Conservation (phyloP, 92 coral and sea anemone species). For the Porites evermanni region DNA sequence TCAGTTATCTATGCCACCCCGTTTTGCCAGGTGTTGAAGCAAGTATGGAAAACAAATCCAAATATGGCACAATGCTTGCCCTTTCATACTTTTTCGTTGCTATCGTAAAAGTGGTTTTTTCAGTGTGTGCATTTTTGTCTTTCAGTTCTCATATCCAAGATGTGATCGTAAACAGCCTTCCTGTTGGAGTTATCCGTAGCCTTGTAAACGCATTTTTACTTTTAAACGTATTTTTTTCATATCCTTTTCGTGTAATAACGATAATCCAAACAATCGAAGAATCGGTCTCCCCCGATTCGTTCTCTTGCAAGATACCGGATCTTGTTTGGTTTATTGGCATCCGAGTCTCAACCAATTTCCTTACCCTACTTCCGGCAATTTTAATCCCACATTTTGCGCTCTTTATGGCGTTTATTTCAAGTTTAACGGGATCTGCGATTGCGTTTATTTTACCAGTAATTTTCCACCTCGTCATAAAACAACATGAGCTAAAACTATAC, state of each 20-base stretch:
- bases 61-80: constrained; percentile 45
- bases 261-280: constrained; percentile 61
- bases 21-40: constrained; percentile 64
- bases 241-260: constrained; percentile 60
- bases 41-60: constrained; percentile 38
- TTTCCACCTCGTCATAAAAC: constrained; percentile 62
- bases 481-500: constrained; percentile 37
- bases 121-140: constrained; percentile 56
- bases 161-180: constrained; percentile 65
- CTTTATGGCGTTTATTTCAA: constrained; percentile 61
- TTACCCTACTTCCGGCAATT: constrained; percentile 56
- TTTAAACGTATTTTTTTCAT: constrained; percentile 61
- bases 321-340: constrained; percentile 53
- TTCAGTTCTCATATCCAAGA: constrained; percentile 54
- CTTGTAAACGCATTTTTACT: constrained; percentile 45
- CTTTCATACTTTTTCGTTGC: constrained; percentile 44
- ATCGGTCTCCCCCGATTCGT: constrained; percentile 45
- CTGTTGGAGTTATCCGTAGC: constrained; percentile 38
- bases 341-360: constrained; percentile 47
- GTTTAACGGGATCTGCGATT: constrained; percentile 60
- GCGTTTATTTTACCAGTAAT: constrained; percentile 65
- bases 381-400: constrained; percentile 65
- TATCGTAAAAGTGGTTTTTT: constrained; percentile 50
- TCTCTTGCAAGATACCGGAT: constrained; percentile 18
- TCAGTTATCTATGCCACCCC: constrained; percentile 60